Percentiles rank a stretch among this genome's conserved stretches.
Evolutionary conservation across 2,888 invertebrate species (phyloP).

Genomic region (Herminia tarsipennalis): DNA sequence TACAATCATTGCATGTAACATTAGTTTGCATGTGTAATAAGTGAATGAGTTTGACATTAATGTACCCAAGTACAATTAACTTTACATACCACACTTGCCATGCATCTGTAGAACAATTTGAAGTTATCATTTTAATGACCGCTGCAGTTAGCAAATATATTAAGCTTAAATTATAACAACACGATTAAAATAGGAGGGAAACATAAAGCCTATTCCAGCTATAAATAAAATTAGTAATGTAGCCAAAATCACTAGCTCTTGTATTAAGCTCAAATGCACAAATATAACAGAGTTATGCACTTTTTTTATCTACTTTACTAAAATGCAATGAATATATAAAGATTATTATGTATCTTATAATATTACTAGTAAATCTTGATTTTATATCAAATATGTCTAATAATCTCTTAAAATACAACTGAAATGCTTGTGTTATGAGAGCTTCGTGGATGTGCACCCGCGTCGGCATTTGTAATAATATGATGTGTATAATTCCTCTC

Average conservation of each 20-base stretch:
- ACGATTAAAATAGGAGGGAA: background rate
- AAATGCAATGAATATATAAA: too few relatives aligned
- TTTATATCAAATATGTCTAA: background rate
- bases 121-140: constrained; percentile 31
- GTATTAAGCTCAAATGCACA: too few relatives aligned
- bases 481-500: constrained; percentile 21
- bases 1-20: constrained; percentile 56
- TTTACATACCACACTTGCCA: constrained; percentile 56
- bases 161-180: constrained; percentile 21
- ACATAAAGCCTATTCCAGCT: too few relatives aligned
- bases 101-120: constrained; percentile 70
- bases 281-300: too few relatives aligned
- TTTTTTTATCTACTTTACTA: too few relatives aligned
- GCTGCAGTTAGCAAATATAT: constrained; percentile 12
- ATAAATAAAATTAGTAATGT: too few relatives aligned
- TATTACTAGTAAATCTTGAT: background rate
- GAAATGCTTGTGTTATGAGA: constrained; percentile 37
- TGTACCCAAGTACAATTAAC: constrained; percentile 34
- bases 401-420: background rate
- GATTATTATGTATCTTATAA: background rate
- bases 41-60: constrained; percentile 35
- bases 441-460: constrained; percentile 49
- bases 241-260: too few relatives aligned
- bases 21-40: constrained; percentile 50
- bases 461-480: constrained; percentile 26